Percentiles rank a stretch among this genome's conserved stretches.
Evolutionary conservation across 2,888 invertebrate species (phyloP).

Genomic region (Euzophera pinguis): DNA sequence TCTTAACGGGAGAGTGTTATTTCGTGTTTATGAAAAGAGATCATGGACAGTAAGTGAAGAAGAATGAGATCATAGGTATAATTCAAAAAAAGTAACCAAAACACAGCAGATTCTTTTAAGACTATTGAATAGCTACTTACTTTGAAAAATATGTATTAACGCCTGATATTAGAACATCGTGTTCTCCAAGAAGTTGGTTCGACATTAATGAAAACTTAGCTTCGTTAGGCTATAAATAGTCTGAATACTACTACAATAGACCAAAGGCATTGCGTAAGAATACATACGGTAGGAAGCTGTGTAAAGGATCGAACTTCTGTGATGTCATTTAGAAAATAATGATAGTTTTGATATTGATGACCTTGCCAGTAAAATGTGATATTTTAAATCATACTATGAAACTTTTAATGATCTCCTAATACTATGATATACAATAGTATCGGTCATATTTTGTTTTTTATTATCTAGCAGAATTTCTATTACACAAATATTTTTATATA

Average conservation of each 20-base stretch:
- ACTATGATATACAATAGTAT: no score
- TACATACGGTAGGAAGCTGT: neutral
- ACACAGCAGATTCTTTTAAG: no score
- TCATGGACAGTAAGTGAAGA: no score
- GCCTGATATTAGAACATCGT: neutral
- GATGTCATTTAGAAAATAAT: neutral
- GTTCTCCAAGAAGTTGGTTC: neutral
- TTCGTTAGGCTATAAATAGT: constrained; percentile 1
- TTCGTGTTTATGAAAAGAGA: no score
- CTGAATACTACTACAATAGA: neutral
- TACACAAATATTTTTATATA: no score
- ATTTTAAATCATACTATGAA: no score
- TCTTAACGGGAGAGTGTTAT: no score
- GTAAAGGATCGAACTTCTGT: neutral
- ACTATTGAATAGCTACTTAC: neutral
- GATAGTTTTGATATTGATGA: neutral
- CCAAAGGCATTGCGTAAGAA: neutral
- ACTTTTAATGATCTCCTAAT: no score
- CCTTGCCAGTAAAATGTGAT: no score
- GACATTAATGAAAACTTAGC: neutral
- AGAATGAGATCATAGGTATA: no score
- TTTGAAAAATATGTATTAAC: neutral
- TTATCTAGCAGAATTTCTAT: no score
- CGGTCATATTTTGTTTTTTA: no score
- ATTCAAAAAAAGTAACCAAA: neutral